Evolutionary conservation across 1,140 invertebrate genomes (phyloP).

Genomic region (Calephelis virginiensis): DNA sequence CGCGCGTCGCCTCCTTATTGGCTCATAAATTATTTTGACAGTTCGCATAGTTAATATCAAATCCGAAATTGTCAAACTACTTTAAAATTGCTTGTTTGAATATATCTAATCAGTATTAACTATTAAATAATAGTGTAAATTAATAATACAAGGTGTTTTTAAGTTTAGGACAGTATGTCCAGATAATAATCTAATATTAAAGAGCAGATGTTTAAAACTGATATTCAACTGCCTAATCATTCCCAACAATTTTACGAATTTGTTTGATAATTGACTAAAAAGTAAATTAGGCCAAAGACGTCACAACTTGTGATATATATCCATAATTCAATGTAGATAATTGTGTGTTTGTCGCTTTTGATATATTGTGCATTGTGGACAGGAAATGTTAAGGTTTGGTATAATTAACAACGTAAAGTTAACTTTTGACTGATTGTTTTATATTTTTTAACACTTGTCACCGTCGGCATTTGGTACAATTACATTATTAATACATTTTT

Average conservation of each 20-base stretch:
- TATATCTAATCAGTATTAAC: slow-evolving; percentile 23
- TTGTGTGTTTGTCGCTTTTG: not conserved
- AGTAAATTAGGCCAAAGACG: slow-evolving; percentile 6
- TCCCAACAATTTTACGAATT: not conserved
- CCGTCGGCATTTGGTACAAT: no score
- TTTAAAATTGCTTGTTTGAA: slow-evolving; percentile 19
- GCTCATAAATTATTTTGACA: slow-evolving; percentile 74
- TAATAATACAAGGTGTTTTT: slow-evolving; percentile 5
- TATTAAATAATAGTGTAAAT: slow-evolving; percentile 12
- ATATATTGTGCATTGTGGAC: not conserved
- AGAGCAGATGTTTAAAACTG: not conserved
- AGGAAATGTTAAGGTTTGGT: no score
- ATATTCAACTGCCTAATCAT: not conserved
- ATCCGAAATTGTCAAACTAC: slow-evolving; percentile 39
- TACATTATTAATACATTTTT: no score
- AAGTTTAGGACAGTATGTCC: not conserved
- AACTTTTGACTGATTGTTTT: no score
- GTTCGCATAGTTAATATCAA: slow-evolving; percentile 46
- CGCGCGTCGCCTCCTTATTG: slow-evolving; percentile 60
- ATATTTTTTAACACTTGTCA: no score
- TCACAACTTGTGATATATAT: not conserved
- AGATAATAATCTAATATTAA: slow-evolving; percentile 8
- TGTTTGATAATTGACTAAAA: not conserved
- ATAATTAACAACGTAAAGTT: no score
- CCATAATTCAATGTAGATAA: not conserved